Evolutionary conservation across 2,888 invertebrate species (phyloP), one percentile per base, ranked within the genome.

Genomic region (Cryptops parisi): DNA sequence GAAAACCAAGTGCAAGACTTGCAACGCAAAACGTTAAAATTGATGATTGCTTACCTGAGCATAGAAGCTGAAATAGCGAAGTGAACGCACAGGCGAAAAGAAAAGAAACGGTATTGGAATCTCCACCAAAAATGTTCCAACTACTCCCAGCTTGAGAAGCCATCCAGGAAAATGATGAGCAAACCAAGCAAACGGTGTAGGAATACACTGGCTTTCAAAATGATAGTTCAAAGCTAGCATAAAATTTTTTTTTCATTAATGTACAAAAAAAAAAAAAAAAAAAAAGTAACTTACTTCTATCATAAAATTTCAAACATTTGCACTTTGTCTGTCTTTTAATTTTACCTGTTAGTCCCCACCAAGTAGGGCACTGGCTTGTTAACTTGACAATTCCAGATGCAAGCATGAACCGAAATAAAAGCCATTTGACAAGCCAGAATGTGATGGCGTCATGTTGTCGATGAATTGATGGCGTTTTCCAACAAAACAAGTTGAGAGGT

Each of bases 321-420:
- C 15, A 33, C 6, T 33, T 33, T 33, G 9, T 33, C 15, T 33
- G 33, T 33, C 6, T 33, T 5, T 41, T 12, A 21, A 9, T 5
- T 60, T 60, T 70, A 82, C 83, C 82, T 63, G 78, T 77, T 39
- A 85, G 74, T 58, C 76, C 77, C 84, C 84, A 85, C 84, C 84
- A 85, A 33, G 79, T 74, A 1, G 82, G 81, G 63, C 82, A 82
- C 22, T 77, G 76, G 64, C 79, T 79, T 39, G 77, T 75, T 39
- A 85, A 70, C 67, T 85, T 85, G 1, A 80, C 77, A 19, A 82
- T 72, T 2, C 83, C 84, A 3, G 78, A 78, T 2, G 81, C 77
- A 65, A 84, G 80, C 71, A 83, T 74, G 50, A 81, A 74, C 45
- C 84, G 71, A 59, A 85, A 84, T 3, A 82, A 71, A 9, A 85